phyloP scores from a whole-genome alignment of 2,888 invertebrate genomes.

The Fabriciana adippe region DNA sequence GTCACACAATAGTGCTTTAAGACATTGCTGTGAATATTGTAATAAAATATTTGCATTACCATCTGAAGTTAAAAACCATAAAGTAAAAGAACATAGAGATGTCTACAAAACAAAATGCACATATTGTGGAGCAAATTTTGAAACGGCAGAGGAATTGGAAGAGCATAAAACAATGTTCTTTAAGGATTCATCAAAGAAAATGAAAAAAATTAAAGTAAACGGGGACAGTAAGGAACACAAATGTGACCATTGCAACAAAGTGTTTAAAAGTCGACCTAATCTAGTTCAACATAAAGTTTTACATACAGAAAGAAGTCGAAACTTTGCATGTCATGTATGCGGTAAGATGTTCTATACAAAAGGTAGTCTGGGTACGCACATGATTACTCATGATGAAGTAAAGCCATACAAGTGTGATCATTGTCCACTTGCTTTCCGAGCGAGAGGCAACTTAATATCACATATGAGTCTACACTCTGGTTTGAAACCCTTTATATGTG shows the following conservation, averaged over 20 bases:
- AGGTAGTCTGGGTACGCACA: conserved; percentile 70
- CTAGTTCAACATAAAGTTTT: conserved; percentile 66
- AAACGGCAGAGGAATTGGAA: conserved; percentile 57
- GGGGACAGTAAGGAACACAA: conserved; percentile 52
- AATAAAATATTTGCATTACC: conserved; percentile 57
- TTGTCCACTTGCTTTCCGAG: conserved; percentile 70
- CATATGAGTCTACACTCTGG: conserved; percentile 71
- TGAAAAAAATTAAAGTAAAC: conserved; percentile 22
- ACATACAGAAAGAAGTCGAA: conserved; percentile 71
- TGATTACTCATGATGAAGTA: conserved; percentile 68
- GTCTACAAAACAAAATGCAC: conserved; percentile 53
- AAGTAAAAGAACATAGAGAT: conserved; percentile 50
- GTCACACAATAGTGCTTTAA: conserved; percentile 60
- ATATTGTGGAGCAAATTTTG: conserved; percentile 63
- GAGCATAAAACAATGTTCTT: conserved; percentile 63
- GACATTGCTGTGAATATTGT: conserved; percentile 70
- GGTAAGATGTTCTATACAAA: conserved; percentile 78
- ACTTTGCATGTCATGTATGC: conserved; percentile 73
- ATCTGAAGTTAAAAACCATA: conserved; percentile 58
- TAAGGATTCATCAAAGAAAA: conserved; percentile 44
- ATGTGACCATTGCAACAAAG: conserved; percentile 65
- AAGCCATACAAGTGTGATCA: conserved; percentile 73
- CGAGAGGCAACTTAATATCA: conserved; percentile 68
- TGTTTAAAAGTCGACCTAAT: conserved; percentile 69
- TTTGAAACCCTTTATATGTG: conserved; percentile 72